Evolutionary conservation across 2,888 invertebrate genomes (phyloP), one percentile per base, ranked within the genome.

Genomic region (Dynastes hyllus): DNA sequence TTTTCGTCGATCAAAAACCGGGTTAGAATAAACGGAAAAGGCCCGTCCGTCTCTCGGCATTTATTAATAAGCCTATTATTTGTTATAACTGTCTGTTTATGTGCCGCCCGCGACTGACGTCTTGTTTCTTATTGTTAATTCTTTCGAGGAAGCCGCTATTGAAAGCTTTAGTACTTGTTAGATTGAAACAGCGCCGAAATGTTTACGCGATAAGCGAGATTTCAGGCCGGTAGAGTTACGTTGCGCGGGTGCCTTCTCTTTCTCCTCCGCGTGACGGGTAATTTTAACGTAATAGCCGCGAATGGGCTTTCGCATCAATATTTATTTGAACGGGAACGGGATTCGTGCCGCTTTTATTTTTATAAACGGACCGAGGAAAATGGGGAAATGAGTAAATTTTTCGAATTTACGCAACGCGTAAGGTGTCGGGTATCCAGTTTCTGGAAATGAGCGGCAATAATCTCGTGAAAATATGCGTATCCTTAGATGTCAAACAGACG

Each of bases 151-250:
- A 75, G 61, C 73, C 61, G 40, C 63, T 61, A 61, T n/a, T 75
- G 73, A 75, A 75, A 75, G 73, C 61, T 75, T 75, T 75, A 75
- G 73, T 75, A 75, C 73, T 75, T 75, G 73, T 75, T 75, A 75
- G 73, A 75, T 50, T 61, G 61, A 75, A 75, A 75, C 61, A 29
- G 61, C 40, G 45, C 61, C 55, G 63, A 75, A 75, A 61, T 75
- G 61, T 75, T 75, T 75, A 75, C 61, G 45, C 61, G 61, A 61
- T 75, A 40, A 61, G 58, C 55, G 11, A 55, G 73, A 75, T 63
- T 63, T 27, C 11, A n/a, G 55, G 22, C 63, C 27, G 22, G 11
- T 27, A 51, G 2, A 22, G 29, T 69, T 50, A 27, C 27, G 69
- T 22, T n/a, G 32, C 11, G 27, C 13, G 40, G 6, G 32, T 37